Conservation (phyloP, 2,888 invertebrate genomes). For the Drosophila mimetica region DNA sequence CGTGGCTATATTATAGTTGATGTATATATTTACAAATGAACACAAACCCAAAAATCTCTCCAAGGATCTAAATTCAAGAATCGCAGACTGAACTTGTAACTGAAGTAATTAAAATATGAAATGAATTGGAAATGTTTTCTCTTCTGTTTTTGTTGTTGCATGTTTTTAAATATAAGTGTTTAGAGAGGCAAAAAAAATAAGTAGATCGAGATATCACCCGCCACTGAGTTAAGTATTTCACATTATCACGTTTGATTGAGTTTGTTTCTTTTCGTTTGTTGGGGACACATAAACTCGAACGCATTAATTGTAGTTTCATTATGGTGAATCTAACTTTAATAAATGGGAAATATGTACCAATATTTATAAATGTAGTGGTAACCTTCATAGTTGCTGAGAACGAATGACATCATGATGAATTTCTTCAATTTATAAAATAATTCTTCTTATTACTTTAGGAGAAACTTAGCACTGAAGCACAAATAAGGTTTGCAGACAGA, state of each 20-base stretch:
- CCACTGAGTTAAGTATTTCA: constrained; percentile 76
- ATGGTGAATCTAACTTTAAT: constrained; percentile 75
- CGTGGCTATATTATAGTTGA: constrained; percentile 21
- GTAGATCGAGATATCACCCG: constrained; percentile 72
- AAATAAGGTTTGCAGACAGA: constrained; percentile 73
- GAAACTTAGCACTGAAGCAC: constrained; percentile 78
- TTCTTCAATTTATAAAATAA: constrained; percentile 31
- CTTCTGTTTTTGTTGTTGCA: background rate
- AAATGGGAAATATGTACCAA: constrained; percentile 60
- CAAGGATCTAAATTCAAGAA: background rate
- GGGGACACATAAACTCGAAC: constrained; percentile 51
- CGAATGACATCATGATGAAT: constrained; percentile 36
- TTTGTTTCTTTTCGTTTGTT: constrained; percentile 20
- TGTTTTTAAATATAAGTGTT: constrained; percentile 1
- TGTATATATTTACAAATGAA: constrained; percentile 36
- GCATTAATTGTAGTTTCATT: constrained; percentile 64
- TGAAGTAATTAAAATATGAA: background rate
- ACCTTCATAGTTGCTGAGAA: constrained; percentile 36
- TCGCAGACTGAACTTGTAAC: background rate
- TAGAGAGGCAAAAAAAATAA: constrained; percentile 46
- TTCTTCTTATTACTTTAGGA: constrained; percentile 48
- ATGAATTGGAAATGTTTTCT: background rate
- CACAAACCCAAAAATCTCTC: constrained; percentile 9
- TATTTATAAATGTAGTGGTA: constrained; percentile 45
- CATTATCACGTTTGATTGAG: constrained; percentile 74